phyloP scores from a whole-genome alignment of 2,888 invertebrate species.

The Pasiphila rectangulata region DNA sequence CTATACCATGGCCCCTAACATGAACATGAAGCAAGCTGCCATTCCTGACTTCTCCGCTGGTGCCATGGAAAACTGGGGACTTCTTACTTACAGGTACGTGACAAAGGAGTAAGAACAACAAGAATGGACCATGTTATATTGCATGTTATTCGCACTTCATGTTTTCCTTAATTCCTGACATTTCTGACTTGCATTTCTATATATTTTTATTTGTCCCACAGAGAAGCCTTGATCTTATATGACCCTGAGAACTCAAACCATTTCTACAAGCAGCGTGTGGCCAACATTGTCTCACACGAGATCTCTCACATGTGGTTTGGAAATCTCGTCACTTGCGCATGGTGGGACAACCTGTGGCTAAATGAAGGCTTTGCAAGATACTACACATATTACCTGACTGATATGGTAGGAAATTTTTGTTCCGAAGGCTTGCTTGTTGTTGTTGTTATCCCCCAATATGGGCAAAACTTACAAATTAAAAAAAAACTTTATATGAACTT shows the following conservation, averaged over 20 bases:
- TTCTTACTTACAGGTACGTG: slow-evolving; percentile 86
- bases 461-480: no score
- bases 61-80: slow-evolving; percentile 94
- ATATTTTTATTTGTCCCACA: slow-evolving; percentile 52
- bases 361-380: slow-evolving; percentile 86
- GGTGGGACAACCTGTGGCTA: slow-evolving; percentile 88
- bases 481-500: no score
- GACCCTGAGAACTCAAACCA: slow-evolving; percentile 71
- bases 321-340: slow-evolving; percentile 86
- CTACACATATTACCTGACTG: slow-evolving; percentile 85
- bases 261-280: slow-evolving; percentile 82
- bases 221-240: slow-evolving; percentile 82
- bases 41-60: slow-evolving; percentile 89
- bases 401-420: slow-evolving; percentile 60
- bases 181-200: no score
- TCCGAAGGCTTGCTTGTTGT: no score
- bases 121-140: no score
- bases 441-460: no score
- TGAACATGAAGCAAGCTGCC: slow-evolving; percentile 86
- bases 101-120: no score
- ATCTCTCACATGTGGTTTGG: slow-evolving; percentile 92
- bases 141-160: no score
- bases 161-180: no score
- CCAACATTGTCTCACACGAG: slow-evolving; percentile 87
- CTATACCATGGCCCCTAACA: slow-evolving; percentile 71